A percentile compares a stretch with the other conserved stretches of the same genome.
Evolutionary conservation across 2,888 invertebrate genomes (phyloP).

Genomic region (Nephrotoma flavescens): DNA sequence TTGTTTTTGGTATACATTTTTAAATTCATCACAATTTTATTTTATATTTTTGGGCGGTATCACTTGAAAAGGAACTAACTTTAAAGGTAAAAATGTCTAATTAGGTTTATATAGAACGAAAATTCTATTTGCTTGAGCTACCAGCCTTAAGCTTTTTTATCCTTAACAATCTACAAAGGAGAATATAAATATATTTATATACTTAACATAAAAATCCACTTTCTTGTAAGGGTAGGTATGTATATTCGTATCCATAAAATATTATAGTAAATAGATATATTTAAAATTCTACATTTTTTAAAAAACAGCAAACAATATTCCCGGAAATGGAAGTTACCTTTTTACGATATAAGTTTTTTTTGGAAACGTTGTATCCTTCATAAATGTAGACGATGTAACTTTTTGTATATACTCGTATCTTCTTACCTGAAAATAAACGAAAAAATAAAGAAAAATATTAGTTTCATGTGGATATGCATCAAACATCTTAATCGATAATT

Average conservation of each 20-base stretch:
- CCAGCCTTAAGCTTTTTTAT: not conserved
- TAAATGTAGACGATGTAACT: not conserved
- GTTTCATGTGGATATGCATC: not conserved
- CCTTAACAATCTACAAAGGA: not conserved
- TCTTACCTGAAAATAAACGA: not conserved
- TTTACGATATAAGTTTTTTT: not conserved
- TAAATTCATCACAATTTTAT: not conserved
- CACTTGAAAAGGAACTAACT: not conserved
- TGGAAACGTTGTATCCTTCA: not conserved
- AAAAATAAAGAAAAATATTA: not conserved
- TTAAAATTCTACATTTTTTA: not conserved
- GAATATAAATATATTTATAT: not conserved
- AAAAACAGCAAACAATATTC: not conserved
- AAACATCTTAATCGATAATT: not conserved
- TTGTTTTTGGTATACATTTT: not conserved
- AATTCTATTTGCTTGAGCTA: not conserved
- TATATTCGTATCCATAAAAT: not conserved
- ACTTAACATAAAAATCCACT: too few relatives aligned
- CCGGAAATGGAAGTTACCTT: not conserved
- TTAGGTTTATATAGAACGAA: not conserved
- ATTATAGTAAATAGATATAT: not conserved
- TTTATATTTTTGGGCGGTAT: not conserved
- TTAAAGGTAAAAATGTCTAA: not conserved
- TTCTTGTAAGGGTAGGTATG: too few relatives aligned
- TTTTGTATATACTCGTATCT: not conserved